Evolutionary conservation across 2,797 vertebrate species (phyloP).

Genomic region (Bradypus variegatus): DNA sequence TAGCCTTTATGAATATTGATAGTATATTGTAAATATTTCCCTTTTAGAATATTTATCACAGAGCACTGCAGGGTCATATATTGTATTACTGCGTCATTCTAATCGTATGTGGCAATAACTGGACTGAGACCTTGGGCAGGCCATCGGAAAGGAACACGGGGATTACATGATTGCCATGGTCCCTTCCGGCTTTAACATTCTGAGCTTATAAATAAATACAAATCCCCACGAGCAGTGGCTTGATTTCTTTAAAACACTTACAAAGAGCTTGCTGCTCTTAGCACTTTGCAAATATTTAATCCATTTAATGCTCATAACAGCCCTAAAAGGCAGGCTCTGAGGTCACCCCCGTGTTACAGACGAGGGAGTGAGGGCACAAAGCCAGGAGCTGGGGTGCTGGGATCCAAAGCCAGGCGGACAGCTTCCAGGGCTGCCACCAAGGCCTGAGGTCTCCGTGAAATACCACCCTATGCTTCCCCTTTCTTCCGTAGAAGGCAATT

Average conservation of each 20-base stretch:
- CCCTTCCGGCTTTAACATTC: background rate
- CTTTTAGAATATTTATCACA: background rate
- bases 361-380: background rate
- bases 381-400: background rate
- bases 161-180: background rate
- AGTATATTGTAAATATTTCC: background rate
- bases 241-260: constrained; percentile 13
- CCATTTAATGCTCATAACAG: background rate
- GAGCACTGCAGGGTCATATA: background rate
- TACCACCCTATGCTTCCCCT: background rate
- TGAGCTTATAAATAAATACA: background rate
- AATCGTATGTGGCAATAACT: background rate
- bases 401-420: background rate
- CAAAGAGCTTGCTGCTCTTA: background rate
- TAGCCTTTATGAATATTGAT: background rate
- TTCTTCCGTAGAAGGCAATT: background rate
- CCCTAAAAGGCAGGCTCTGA: background rate
- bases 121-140: background rate
- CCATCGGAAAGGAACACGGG: background rate
- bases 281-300: background rate
- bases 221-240: background rate
- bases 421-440: background rate
- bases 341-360: background rate
- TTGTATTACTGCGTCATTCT: background rate
- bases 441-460: background rate